Evolutionary conservation across 2,888 invertebrate species (phyloP).

Genomic region (Cremastinae sp.): DNA sequence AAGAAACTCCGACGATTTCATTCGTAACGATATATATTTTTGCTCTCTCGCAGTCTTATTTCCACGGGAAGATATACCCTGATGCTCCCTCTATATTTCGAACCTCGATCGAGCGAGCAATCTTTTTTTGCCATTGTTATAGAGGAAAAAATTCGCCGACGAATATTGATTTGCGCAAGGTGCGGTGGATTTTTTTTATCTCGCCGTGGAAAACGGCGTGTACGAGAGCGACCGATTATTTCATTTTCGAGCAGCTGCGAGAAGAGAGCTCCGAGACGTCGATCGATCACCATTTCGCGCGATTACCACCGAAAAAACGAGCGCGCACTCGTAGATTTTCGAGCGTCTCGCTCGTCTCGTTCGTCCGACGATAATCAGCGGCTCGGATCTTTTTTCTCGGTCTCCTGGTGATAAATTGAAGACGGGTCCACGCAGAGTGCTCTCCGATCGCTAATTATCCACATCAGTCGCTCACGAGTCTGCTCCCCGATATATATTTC

Average conservation of each 20-base stretch:
- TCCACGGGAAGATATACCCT: too few relatives aligned
- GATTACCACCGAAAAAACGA: slow-evolving; percentile 45
- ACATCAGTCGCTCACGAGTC: slow-evolving; percentile 33
- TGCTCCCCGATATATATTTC: slow-evolving; percentile 36
- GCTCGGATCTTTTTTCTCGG: slow-evolving; percentile 20
- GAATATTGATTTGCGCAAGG: too few relatives aligned
- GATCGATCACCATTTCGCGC: slow-evolving; percentile 58
- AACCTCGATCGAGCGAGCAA: not conserved
- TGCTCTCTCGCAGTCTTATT: slow-evolving; percentile 28
- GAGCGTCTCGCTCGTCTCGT: slow-evolving; percentile 7
- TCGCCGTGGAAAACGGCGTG: not conserved
- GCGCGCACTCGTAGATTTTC: not conserved
- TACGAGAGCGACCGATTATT: slow-evolving; percentile 49
- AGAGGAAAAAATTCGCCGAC: slow-evolving; percentile 4
- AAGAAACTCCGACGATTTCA: slow-evolving; percentile 50
- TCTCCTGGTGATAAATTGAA: slow-evolving; percentile 51
- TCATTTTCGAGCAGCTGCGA: slow-evolving; percentile 51
- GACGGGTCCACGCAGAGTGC: slow-evolving; percentile 45
- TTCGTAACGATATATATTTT: slow-evolving; percentile 16
- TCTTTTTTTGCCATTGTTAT: not conserved
- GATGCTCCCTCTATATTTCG: too few relatives aligned
- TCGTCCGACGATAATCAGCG: slow-evolving; percentile 48
- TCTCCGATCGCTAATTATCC: slow-evolving; percentile 58
- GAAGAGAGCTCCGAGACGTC: slow-evolving; percentile 34
- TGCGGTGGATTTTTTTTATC: not conserved